Evolutionary conservation across 2,797 vertebrate genomes (phyloP).

Genomic region (Typhlichthys eigenmanni): DNA sequence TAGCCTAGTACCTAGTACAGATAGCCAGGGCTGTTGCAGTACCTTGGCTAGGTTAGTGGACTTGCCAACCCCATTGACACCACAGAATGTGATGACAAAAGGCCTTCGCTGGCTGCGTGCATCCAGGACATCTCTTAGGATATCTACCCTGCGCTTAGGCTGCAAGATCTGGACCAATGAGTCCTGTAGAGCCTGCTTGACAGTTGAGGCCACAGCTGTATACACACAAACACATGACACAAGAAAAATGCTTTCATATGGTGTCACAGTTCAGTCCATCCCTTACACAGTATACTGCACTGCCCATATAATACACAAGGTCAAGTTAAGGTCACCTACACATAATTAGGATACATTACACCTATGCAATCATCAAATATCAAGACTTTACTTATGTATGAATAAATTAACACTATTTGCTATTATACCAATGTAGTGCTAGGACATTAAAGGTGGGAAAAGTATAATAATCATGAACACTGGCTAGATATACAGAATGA

Average conservation of each 20-base stretch:
- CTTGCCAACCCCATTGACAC: slow-evolving; percentile 96
- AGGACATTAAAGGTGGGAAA: too few species aligned
- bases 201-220: slow-evolving; percentile 93
- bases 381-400: too few species aligned
- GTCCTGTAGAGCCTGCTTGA: slow-evolving; percentile 95
- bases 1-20: background rate
- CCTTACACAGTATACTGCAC: too few species aligned
- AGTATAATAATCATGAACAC: too few species aligned
- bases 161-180: slow-evolving; percentile 97
- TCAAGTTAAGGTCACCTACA: too few species aligned
- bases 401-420: too few species aligned
- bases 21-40: slow-evolving; percentile 4
- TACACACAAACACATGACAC: background rate
- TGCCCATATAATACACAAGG: too few species aligned
- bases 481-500: too few species aligned
- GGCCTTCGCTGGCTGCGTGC: slow-evolving; percentile 87
- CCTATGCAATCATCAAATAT: too few species aligned
- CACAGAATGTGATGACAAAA: slow-evolving; percentile 94
- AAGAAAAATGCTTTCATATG: background rate
- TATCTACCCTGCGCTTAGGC: slow-evolving; percentile 93
- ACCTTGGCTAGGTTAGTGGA: slow-evolving; percentile 98
- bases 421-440: too few species aligned
- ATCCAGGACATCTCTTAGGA: slow-evolving; percentile 94
- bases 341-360: too few species aligned
- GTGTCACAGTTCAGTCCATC: background rate